A percentile compares a stretch with the other conserved stretches of the same genome.
phyloP scores from a whole-genome alignment of 2,888 invertebrate genomes.

The Lasioglossum figueresi region DNA sequence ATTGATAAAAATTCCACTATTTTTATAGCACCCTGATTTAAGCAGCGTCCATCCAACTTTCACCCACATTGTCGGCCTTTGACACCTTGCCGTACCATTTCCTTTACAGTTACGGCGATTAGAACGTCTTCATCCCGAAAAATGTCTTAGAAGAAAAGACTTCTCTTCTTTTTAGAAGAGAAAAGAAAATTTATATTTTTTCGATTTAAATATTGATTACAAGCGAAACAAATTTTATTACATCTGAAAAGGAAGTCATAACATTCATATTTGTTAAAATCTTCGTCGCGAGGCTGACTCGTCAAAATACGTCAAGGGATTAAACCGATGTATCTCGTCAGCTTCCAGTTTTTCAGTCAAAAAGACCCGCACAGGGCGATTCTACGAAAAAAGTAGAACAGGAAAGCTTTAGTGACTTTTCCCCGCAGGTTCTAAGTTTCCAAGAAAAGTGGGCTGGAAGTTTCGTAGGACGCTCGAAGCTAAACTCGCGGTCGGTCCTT shows the following conservation, averaged over 20 bases:
- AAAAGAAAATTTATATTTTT: too few relatives aligned
- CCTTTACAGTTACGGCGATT: too few relatives aligned
- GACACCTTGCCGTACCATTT: too few relatives aligned
- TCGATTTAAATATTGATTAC: too few relatives aligned
- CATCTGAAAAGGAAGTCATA: too few relatives aligned
- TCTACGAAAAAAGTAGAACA: not conserved
- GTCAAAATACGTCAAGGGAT: too few relatives aligned
- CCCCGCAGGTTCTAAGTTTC: not conserved
- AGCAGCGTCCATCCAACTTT: not conserved
- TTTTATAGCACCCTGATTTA: not conserved
- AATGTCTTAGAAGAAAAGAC: too few relatives aligned
- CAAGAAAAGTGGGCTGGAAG: not conserved
- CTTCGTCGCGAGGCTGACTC: too few relatives aligned
- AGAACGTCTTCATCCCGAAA: too few relatives aligned
- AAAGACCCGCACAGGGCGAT: not conserved
- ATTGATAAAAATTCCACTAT: not conserved
- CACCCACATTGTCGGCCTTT: not conserved
- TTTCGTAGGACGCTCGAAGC: not conserved
- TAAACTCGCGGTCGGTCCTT: not conserved
- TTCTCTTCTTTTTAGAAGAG: too few relatives aligned
- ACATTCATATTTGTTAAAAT: too few relatives aligned
- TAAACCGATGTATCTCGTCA: not conserved
- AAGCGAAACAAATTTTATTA: too few relatives aligned
- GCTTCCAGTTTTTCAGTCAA: not conserved
- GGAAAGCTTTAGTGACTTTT: not conserved